A percentile compares a stretch with the other conserved stretches of the same genome.
Conservation (phyloP, 2,888 invertebrate species). For the Phaonia tiefii region DNA sequence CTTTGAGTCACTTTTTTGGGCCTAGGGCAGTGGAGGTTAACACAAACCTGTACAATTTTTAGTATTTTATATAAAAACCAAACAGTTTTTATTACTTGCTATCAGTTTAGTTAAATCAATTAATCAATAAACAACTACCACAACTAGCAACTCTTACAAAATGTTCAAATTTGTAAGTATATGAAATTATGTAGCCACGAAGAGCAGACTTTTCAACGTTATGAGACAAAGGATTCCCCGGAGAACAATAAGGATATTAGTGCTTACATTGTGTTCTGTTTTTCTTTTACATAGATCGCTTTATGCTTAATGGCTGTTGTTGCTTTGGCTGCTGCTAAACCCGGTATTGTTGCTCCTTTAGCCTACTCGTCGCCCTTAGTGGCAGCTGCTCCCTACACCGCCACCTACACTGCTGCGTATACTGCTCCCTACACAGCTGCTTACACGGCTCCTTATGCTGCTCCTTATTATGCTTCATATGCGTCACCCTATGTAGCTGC, state of each 20-base stretch:
- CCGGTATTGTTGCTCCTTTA: constrained; percentile 69
- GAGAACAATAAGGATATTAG: not conserved
- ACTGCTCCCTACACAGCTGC: constrained; percentile 70
- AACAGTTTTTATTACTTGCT: constrained; percentile 17
- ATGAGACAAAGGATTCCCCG: too few species aligned
- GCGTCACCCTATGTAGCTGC: constrained; percentile 65
- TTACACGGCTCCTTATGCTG: constrained; percentile 70
- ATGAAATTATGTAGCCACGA: not conserved
- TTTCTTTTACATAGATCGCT: constrained; percentile 60
- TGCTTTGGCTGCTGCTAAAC: constrained; percentile 69
- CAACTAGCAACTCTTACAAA: constrained; percentile 36
- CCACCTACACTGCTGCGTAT: constrained; percentile 67
- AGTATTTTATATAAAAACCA: constrained; percentile 55
- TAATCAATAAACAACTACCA: constrained; percentile 12
- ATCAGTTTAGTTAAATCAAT: constrained; percentile 58
- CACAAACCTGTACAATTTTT: constrained; percentile 30
- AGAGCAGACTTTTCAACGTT: too few species aligned
- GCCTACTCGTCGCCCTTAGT: constrained; percentile 69
- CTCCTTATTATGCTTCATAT: constrained; percentile 72
- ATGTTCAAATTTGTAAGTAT: constrained; percentile 70
- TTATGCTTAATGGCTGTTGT: constrained; percentile 69
- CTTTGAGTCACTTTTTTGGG: constrained; percentile 42
- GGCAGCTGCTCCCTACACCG: constrained; percentile 64
- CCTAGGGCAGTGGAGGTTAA: constrained; percentile 18
- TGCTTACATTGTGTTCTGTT: not conserved